phyloP scores from a whole-genome alignment of 2,113 vertebrate genomes.

The Andinoacara biseriatus region DNA sequence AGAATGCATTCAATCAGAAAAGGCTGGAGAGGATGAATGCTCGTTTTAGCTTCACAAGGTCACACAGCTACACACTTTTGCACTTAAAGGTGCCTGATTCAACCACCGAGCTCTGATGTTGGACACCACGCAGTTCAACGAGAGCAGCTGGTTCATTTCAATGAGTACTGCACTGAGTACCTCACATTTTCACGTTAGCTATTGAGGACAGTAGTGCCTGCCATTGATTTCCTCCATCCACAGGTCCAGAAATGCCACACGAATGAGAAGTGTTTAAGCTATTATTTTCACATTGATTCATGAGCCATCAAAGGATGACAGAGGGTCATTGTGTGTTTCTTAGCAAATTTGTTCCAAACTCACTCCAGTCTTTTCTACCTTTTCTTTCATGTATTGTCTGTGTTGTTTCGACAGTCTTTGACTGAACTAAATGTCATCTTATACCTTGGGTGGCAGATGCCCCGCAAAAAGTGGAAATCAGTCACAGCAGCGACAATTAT shows the following conservation, averaged over 20 bases:
- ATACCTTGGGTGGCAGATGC: conserved; percentile 35
- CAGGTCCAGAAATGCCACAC: conserved; percentile 3
- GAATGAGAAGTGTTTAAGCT: neutral
- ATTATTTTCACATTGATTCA: conserved; percentile 8
- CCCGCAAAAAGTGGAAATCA: conserved; percentile 2
- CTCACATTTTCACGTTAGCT: neutral
- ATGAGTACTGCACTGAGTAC: neutral
- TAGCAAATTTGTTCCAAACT: conserved; percentile 24
- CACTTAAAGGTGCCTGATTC: conserved; percentile 50
- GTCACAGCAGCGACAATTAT: conserved; percentile 29
- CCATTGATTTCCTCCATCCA: conserved; percentile 5
- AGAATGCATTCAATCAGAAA: conserved; percentile 34
- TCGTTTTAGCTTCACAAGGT: conserved; percentile 31
- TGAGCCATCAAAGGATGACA: neutral
- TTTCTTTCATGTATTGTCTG: neutral
- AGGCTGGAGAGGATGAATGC: conserved; percentile 23
- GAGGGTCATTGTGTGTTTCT: neutral
- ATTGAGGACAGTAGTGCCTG: neutral
- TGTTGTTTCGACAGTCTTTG: conserved; percentile 3
- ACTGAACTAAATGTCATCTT: conserved; percentile 39
- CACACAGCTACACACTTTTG: conserved; percentile 54
- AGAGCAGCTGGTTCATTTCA: neutral
- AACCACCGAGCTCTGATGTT: conserved; percentile 3
- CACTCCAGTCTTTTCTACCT: neutral
- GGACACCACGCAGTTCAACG: neutral